Evolutionary conservation across 1,140 invertebrate genomes (phyloP), one percentile per base, ranked within the genome.

Genomic region (Riptortus pedestris): DNA sequence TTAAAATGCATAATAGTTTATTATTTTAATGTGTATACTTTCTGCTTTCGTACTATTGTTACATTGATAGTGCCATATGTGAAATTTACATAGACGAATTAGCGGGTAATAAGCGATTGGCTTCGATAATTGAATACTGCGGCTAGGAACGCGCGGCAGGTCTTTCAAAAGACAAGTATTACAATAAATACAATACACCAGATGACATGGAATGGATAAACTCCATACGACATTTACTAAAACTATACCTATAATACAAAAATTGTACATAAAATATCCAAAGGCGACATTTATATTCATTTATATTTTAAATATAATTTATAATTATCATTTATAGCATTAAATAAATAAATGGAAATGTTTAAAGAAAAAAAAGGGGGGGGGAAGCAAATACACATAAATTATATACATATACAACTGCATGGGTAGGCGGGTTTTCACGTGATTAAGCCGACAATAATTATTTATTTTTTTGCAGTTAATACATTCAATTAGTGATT

Each of bases 191-290:
- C n/a, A n/a, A n/a, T n/a, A n/a, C n/a, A n/a, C n/a, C 51, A 55
- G 24, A 55, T 55, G 24, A 24, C 51, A 55, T 16, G 51, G 51
- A 55, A 55, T 55, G 51, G 51, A 55, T 47, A 47, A 47, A 20
- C 18, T 55, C 22, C 24, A 24, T 55, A 55, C 20, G 16, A 55
- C 51, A 55, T 24, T 24, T 31, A 47, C 31, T 43, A 62, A 33
- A 62, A 57, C 22, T 63, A 63, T 58, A 5, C 47, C 63, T 64
- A 64, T 64, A 47, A 64, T 64, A 64, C 63, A 64, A 64, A 64
- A 64, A 64, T 64, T 64, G 52, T 64, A 64, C 63, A 64, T 55
- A 64, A 64, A 64, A 64, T 57, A 64, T 55, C 55, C 55, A 55
- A 59, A 57, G 52, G 63, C 52, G 59, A 64, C 55, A 59, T 58